These are phyloP conservation scores for Hippopotamyrus pictus DNA, from an alignment of 2,797 vertebrate species.

Conservation along the genomic window DNA sequence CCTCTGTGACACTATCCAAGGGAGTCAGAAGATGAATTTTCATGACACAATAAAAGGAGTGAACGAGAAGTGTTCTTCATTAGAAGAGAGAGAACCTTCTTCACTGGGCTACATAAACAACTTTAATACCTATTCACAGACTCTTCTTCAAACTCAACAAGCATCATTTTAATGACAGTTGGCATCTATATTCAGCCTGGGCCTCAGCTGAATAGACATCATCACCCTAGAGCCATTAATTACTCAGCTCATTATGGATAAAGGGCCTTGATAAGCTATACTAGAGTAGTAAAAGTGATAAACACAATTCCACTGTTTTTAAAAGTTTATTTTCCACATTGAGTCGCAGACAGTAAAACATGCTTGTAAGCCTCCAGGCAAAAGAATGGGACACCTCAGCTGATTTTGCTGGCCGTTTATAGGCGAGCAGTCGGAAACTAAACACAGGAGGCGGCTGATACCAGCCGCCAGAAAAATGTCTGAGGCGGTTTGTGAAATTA, in stretches of 20 bases:
- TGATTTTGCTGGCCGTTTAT: background rate
- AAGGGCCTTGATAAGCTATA: background rate
- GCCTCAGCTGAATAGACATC: background rate
- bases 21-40: background rate
- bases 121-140: background rate
- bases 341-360: background rate
- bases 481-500: slow-evolving; percentile 61
- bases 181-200: background rate
- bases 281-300: background rate
- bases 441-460: slow-evolving; percentile 51
- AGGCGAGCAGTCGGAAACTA: background rate
- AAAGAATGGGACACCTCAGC: background rate
- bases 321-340: background rate
- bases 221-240: background rate
- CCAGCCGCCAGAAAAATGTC: slow-evolving; percentile 49
- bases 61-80: background rate
- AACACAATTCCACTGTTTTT: background rate
- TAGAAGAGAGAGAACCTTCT: background rate
- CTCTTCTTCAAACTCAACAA: slow-evolving; percentile 3
- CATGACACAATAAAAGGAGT: background rate
- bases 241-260: background rate
- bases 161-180: background rate
- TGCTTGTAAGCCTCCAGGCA: background rate
- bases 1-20: background rate
- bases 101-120: background rate